Conservation (phyloP, 2,113 vertebrate genomes). For the Salvelinus alpinus region DNA sequence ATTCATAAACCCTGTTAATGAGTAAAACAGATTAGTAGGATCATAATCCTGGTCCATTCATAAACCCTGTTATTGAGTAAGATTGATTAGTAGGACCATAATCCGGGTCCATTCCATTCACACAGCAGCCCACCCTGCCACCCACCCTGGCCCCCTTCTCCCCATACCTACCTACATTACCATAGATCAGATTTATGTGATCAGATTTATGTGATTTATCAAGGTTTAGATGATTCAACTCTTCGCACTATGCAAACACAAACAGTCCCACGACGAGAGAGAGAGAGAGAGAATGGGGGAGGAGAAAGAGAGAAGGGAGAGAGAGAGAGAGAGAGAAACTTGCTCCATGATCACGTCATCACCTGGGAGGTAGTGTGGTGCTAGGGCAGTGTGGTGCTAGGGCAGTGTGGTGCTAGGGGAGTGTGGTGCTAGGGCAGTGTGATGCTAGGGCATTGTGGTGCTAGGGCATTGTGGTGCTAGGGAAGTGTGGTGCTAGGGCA, state of each 20-base stretch:
- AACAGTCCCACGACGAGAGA: constrained; percentile 3
- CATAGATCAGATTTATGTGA: constrained; percentile 7
- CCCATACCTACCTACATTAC: constrained; percentile 5
- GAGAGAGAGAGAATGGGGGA: no score
- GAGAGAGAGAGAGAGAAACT: neutral
- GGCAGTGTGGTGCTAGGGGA: no score
- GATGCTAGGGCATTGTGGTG: no score
- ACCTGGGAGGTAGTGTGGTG: neutral
- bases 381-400: no score
- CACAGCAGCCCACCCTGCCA: neutral
- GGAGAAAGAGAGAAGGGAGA: no score
- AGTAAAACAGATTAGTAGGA: no score
- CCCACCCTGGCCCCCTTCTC: no score
- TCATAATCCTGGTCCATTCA: no score
- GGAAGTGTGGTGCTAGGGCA: no score
- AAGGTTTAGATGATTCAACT: neutral
- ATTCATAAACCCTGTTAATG: neutral
- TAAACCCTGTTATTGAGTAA: no score
- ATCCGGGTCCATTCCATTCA: neutral
- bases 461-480: no score
- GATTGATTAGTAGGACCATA: neutral
- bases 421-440: no score
- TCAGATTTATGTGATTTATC: constrained; percentile 21
- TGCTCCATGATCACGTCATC: neutral
- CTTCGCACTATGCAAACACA: neutral